A percentile compares a stretch with the other conserved stretches of the same genome.
Conservation (phyloP, 2,888 invertebrate species). For the Parthenolecanium corni region DNA sequence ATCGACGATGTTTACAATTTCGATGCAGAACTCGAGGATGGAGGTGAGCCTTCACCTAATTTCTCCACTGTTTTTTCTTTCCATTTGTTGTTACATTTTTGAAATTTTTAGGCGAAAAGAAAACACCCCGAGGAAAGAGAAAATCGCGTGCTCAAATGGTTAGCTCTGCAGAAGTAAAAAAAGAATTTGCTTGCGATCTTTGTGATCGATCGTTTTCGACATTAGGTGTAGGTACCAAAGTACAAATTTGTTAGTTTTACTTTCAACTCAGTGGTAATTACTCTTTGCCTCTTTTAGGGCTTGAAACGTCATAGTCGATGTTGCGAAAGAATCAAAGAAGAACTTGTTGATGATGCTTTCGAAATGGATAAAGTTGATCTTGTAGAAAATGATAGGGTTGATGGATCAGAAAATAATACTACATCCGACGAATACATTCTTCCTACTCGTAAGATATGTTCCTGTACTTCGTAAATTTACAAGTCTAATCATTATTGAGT, state of each 20-base stretch:
- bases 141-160: conserved; percentile 3
- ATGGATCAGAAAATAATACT: not conserved
- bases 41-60: conserved; percentile 16
- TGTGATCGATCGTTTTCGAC: conserved; percentile 6
- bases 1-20: conserved; percentile 31
- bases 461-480: not conserved
- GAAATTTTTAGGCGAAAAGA: conserved; percentile 6
- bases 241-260: not conserved
- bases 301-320: conserved; percentile 19
- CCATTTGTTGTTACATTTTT: not conserved
- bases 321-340: conserved; percentile 23
- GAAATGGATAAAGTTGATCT: not conserved
- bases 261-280: not conserved
- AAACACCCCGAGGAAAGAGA: not conserved
- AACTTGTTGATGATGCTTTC: not conserved
- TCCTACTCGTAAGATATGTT: conserved; percentile 1
- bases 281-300: conserved; percentile 2
- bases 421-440: conserved; percentile 4
- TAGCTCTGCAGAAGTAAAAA: conserved; percentile 1
- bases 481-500: not conserved
- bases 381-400: not conserved
- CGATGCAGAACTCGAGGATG: conserved; percentile 30
- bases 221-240: not conserved
- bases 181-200: conserved; percentile 21
- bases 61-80: not conserved